These are phyloP conservation scores for Monodelphis domestica DNA, from an alignment of 2,797 vertebrate genomes.

Conservation along the genomic window DNA sequence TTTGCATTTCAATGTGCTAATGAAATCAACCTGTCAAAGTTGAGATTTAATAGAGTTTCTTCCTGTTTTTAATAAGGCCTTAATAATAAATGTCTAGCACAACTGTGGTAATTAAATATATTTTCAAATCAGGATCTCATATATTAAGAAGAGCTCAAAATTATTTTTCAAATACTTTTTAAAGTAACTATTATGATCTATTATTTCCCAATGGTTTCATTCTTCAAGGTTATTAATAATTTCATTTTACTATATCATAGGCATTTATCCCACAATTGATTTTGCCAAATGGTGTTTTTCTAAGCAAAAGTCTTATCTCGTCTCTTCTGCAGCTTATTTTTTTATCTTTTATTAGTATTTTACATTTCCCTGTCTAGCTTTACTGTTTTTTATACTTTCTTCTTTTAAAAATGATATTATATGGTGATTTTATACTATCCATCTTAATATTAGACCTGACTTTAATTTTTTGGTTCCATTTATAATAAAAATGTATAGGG, in stretches of 20 bases:
- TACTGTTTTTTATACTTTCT: background rate
- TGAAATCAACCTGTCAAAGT: conserved; percentile 36
- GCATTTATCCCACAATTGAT: background rate
- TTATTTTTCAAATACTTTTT: background rate
- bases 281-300: background rate
- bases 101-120: background rate
- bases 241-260: background rate
- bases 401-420: background rate
- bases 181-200: background rate
- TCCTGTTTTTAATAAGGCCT: conserved; percentile 13
- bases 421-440: background rate
- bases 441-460: background rate
- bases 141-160: conserved; percentile 8
- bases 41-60: background rate
- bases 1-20: conserved; percentile 10
- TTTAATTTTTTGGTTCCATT: background rate
- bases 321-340: background rate
- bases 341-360: background rate
- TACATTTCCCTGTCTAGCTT: background rate
- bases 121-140: background rate
- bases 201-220: background rate
- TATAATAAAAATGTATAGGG: conserved; percentile 3
- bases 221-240: background rate
- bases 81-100: background rate
- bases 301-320: background rate